Conservation (phyloP, 1,140 invertebrate genomes). For the Centruroides sculpturatus region DNA sequence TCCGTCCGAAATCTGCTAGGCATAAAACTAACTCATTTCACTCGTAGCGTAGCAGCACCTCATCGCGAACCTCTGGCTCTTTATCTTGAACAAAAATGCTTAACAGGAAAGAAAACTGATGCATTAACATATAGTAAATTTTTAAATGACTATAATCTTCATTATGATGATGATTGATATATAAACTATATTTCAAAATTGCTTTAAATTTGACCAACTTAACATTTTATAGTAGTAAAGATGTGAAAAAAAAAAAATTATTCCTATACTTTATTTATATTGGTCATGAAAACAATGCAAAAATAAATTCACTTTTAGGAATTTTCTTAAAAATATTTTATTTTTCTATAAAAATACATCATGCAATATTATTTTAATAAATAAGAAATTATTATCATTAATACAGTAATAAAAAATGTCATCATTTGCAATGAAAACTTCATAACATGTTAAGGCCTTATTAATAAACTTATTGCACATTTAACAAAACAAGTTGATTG, state of each 20-base stretch:
- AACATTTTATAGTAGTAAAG: no score
- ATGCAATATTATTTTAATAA: background rate
- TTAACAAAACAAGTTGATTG: no score
- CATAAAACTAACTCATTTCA: background rate
- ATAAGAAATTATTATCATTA: background rate
- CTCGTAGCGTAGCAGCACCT: background rate
- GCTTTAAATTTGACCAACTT: background rate
- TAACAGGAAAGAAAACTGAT: background rate
- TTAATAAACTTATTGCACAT: no score
- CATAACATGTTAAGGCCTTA: no score
- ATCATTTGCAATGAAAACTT: no score
- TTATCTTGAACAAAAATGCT: background rate
- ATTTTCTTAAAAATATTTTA: background rate
- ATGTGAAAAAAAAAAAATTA: no score
- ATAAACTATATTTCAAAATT: background rate
- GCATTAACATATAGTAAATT: constrained; percentile 1
- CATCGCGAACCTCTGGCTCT: constrained; percentile 3
- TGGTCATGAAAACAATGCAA: background rate
- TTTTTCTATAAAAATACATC: background rate
- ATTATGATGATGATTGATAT: background rate
- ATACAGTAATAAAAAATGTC: background rate
- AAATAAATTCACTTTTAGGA: background rate
- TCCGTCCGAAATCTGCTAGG: constrained; percentile 1
- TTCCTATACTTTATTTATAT: background rate
- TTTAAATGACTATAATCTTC: background rate